A percentile compares a stretch with the other conserved stretches of the same genome.
phyloP scores from a whole-genome alignment of 1,140 invertebrate genomes.

The Bradynema listronoti region DNA sequence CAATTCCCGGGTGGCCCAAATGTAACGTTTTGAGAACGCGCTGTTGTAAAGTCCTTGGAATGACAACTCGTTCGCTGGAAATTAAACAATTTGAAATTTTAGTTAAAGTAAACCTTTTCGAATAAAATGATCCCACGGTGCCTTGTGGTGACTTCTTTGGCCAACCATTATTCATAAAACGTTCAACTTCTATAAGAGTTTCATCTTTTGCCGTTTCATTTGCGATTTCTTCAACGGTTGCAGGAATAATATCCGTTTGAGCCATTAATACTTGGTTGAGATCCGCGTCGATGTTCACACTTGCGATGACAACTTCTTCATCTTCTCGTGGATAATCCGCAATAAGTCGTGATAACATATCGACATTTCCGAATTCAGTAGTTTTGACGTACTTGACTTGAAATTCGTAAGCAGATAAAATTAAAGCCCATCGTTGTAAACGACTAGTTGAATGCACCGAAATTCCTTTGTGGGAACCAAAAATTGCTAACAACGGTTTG shows the following conservation, averaged over 20 bases:
- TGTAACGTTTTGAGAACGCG: constrained; percentile 60
- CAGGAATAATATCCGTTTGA: neutral
- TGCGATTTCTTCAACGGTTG: neutral
- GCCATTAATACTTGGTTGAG: constrained; percentile 3
- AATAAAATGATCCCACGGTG: no score
- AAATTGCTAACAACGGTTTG: constrained; percentile 19
- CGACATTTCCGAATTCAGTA: constrained; percentile 13
- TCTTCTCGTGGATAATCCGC: constrained; percentile 11
- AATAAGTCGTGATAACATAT: constrained; percentile 12
- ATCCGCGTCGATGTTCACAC: constrained; percentile 7
- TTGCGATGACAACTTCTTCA: constrained; percentile 12
- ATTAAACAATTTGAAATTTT: constrained; percentile 18
- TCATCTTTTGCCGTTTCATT: neutral
- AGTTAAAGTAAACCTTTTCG: no score
- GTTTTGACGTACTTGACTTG: constrained; percentile 16
- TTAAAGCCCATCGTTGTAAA: constrained; percentile 15
- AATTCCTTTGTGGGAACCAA: constrained; percentile 18
- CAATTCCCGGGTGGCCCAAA: constrained; percentile 61
- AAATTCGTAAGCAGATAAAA: constrained; percentile 11
- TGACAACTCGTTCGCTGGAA: constrained; percentile 57
- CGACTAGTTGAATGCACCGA: constrained; percentile 17
- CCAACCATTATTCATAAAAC: neutral
- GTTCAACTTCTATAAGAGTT: neutral
- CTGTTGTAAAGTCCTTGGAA: constrained; percentile 58
- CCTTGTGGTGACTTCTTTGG: neutral